Evolutionary conservation across 2,797 vertebrate genomes (phyloP).

Genomic region (Avahi laniger): DNA sequence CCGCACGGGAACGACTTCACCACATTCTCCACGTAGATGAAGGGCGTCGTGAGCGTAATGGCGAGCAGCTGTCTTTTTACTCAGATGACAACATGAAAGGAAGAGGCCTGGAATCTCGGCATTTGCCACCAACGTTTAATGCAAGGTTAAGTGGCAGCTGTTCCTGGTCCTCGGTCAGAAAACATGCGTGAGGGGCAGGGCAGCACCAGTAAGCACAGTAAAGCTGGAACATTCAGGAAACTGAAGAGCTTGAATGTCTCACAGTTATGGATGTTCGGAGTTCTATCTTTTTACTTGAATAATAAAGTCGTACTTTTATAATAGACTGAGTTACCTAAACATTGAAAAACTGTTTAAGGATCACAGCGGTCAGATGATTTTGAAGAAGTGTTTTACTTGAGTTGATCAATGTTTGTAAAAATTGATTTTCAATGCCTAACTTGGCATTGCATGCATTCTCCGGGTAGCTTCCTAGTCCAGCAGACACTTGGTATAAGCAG

Average conservation of each 20-base stretch:
- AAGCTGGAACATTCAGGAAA: not conserved
- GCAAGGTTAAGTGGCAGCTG: slow-evolving; percentile 33
- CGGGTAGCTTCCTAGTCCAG: not conserved
- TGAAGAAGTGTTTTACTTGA: not conserved
- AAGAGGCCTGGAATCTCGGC: slow-evolving; percentile 12
- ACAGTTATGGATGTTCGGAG: not conserved
- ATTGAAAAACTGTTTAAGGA: not conserved
- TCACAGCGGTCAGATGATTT: not conserved
- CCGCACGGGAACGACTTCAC: not conserved
- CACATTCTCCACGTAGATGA: not conserved
- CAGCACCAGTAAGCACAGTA: not conserved
- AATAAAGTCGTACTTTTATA: not conserved
- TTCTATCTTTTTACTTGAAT: not conserved
- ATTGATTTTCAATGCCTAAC: slow-evolving; percentile 5
- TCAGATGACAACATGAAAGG: slow-evolving; percentile 46
- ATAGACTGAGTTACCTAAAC: not conserved
- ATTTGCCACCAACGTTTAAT: not conserved
- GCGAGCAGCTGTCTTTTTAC: slow-evolving; percentile 36
- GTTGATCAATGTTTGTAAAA: not conserved
- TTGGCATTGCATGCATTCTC: not conserved
- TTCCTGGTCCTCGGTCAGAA: not conserved
- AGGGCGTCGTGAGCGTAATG: not conserved
- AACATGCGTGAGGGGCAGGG: not conserved
- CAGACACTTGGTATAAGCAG: not conserved
- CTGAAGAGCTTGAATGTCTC: not conserved